These are phyloP conservation scores for Gymnoscopelus braueri DNA, from an alignment of 2,797 vertebrate genomes.

Conservation along the genomic window DNA sequence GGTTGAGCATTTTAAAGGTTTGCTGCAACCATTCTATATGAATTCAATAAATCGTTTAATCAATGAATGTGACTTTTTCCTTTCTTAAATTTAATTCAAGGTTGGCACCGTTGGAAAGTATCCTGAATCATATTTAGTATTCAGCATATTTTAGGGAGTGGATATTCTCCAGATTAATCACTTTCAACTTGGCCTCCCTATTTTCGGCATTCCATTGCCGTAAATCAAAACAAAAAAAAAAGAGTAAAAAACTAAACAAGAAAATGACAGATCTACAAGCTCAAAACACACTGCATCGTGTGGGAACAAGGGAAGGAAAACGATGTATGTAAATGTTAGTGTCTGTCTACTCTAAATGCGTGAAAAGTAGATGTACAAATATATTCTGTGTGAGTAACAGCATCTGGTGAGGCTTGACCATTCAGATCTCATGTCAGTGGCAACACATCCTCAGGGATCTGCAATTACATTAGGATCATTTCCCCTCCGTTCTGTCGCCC, in stretches of 20 bases:
- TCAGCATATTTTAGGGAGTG: constrained; percentile 14
- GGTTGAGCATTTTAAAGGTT: constrained; percentile 43
- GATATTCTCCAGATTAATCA: constrained; percentile 12
- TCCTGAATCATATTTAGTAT: too few relatives aligned
- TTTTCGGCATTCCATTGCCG: too few relatives aligned
- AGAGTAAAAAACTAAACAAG: too few relatives aligned
- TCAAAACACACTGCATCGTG: too few relatives aligned
- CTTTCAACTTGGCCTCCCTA: neutral
- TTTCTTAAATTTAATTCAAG: neutral
- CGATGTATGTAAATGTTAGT: neutral
- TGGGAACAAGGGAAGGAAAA: too few relatives aligned
- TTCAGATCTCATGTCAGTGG: constrained; percentile 52
- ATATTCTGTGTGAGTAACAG: constrained; percentile 36
- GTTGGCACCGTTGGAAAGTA: too few relatives aligned
- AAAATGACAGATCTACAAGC: too few relatives aligned
- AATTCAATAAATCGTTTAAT: constrained; percentile 55
- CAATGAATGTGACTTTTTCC: constrained; percentile 32
- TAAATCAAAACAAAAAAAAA: too few relatives aligned
- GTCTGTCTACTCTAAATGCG: constrained; percentile 21
- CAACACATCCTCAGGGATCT: constrained; percentile 59
- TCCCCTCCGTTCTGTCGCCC: constrained; percentile 56
- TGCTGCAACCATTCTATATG: constrained; percentile 21
- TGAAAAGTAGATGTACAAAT: constrained; percentile 7
- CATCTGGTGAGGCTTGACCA: constrained; percentile 42
- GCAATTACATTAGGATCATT: constrained; percentile 63